Conservation (phyloP, 1,140 invertebrate species). For the Apis dorsata region DNA sequence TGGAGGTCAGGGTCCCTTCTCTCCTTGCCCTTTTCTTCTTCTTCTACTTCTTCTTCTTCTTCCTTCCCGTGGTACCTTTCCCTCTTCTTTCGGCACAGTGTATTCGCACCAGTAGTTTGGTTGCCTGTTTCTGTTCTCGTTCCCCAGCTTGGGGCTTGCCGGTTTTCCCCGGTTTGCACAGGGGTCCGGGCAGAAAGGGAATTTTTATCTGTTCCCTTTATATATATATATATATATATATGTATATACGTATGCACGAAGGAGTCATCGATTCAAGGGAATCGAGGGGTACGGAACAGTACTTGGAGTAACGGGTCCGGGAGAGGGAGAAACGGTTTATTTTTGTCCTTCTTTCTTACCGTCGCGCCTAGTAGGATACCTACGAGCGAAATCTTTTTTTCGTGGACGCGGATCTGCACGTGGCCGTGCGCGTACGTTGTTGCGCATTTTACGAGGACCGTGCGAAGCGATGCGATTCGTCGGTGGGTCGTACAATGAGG, state of each 20-base stretch:
- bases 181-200: conserved; percentile 39
- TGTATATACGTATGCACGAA: background rate
- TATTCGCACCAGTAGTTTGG: background rate
- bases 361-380: background rate
- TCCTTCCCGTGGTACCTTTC: conserved; percentile 40
- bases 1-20: conserved; percentile 67
- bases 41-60: conserved; percentile 52
- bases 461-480: conserved; percentile 13
- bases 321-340: conserved; percentile 36
- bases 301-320: background rate
- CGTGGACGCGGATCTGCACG: background rate
- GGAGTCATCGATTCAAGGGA: conserved; percentile 47
- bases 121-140: conserved; percentile 13
- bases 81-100: conserved; percentile 27
- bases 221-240: background rate
- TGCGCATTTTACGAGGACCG: conserved; percentile 24
- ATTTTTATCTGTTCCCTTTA: conserved; percentile 51
- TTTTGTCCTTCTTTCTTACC: conserved; percentile 30
- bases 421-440: background rate
- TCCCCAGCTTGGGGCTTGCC: conserved; percentile 11
- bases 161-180: conserved; percentile 51
- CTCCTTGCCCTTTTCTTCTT: conserved; percentile 51
- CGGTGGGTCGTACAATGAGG: background rate
- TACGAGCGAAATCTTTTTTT: conserved; percentile 8
- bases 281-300: conserved; percentile 11